These are phyloP conservation scores for Typhlichthys eigenmanni DNA, from an alignment of 2,797 vertebrate genomes.

Conservation along the genomic window DNA sequence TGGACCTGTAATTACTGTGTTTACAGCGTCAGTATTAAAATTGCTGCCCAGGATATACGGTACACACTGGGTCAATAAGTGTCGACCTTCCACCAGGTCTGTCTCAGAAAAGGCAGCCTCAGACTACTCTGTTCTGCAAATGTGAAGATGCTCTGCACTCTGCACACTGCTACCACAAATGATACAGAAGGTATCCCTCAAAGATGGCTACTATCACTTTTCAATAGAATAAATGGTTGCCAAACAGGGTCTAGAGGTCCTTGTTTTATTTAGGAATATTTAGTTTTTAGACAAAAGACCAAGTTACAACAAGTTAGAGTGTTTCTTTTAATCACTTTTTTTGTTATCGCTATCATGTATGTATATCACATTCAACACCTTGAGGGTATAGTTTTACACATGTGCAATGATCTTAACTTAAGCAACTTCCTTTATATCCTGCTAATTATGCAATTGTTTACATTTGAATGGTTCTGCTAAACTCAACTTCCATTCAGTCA, in stretches of 20 bases:
- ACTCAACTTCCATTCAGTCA: conserved; percentile 15
- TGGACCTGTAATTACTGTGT: conserved; percentile 39
- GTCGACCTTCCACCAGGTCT: background rate
- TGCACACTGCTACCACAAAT: background rate
- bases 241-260: conserved; percentile 19
- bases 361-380: background rate
- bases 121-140: conserved; percentile 5
- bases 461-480: conserved; percentile 43
- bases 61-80: conserved; percentile 1
- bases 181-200: no score
- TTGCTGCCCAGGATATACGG: conserved; percentile 14
- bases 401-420: conserved; percentile 66
- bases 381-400: conserved; percentile 19
- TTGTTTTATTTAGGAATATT: conserved; percentile 17
- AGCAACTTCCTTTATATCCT: conserved; percentile 38
- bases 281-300: conserved; percentile 6
- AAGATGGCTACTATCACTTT: conserved; percentile 12
- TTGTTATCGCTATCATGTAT: conserved; percentile 41
- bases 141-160: conserved; percentile 19
- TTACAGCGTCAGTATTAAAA: conserved; percentile 47
- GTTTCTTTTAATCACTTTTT: conserved; percentile 11
- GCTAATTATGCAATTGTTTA: conserved; percentile 55
- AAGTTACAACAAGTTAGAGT: conserved; percentile 22
- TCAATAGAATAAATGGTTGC: conserved; percentile 19
- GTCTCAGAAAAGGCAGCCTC: background rate